Evolutionary conservation across 2,888 invertebrate species (phyloP).

Genomic region (Mythimna ferrago): DNA sequence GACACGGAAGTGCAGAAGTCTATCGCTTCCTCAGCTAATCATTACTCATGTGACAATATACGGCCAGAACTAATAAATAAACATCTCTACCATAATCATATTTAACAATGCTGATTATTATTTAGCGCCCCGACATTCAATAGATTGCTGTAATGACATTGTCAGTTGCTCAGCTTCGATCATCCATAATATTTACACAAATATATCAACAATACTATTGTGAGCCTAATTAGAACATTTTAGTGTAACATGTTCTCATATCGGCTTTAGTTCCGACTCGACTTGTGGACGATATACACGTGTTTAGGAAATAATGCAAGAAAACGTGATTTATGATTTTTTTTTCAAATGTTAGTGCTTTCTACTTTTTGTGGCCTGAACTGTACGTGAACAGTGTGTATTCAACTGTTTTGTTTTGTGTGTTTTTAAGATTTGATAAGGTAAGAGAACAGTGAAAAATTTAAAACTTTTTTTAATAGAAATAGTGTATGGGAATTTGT

Average conservation of each 20-base stretch:
- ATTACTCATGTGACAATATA: no score
- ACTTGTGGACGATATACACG: constrained; percentile 37
- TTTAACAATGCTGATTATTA: constrained; percentile 24
- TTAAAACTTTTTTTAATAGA: not conserved
- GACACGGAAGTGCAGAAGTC: not conserved
- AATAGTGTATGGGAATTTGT: not conserved
- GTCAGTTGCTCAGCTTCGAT: constrained; percentile 24
- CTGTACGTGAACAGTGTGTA: constrained; percentile 31
- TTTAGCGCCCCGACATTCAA: constrained; percentile 15
- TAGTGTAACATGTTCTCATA: constrained; percentile 1
- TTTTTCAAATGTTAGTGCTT: constrained; percentile 10
- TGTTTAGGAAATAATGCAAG: constrained; percentile 25
- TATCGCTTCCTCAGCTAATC: no score
- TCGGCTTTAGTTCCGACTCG: constrained; percentile 32
- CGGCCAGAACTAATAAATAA: constrained; percentile 3
- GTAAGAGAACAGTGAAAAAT: constrained; percentile 19
- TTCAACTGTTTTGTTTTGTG: not conserved
- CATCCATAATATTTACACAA: constrained; percentile 45
- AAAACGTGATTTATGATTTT: constrained; percentile 40
- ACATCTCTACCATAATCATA: not conserved
- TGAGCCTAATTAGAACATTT: constrained; percentile 40
- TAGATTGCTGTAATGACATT: constrained; percentile 33
- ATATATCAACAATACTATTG: constrained; percentile 50
- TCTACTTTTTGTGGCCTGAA: constrained; percentile 15
- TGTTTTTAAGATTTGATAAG: constrained; percentile 8